Evolutionary conservation across 2,797 vertebrate species (phyloP).

Genomic region (Hylomyscus alleni): DNA sequence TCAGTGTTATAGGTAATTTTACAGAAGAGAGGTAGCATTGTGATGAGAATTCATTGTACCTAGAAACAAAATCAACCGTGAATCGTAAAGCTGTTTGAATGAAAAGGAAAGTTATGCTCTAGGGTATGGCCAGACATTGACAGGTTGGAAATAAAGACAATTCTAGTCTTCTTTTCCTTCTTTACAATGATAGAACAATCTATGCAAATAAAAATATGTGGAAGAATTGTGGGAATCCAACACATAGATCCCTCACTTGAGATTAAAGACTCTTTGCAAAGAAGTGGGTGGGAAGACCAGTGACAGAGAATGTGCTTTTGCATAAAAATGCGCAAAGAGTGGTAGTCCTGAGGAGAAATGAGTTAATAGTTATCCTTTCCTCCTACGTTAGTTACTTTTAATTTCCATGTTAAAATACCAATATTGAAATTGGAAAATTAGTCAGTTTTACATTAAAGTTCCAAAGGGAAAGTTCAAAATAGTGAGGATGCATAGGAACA

Average conservation of each 20-base stretch:
- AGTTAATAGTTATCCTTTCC: not conserved
- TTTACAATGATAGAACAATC: not conserved
- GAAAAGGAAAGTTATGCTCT: not conserved
- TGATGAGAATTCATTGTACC: not conserved
- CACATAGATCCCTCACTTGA: not conserved
- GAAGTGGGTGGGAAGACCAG: not conserved
- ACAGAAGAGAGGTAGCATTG: not conserved
- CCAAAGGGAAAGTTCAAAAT: too few relatives aligned
- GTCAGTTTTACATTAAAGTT: not conserved
- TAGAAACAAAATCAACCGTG: not conserved
- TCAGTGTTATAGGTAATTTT: not conserved
- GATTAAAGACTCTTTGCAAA: not conserved
- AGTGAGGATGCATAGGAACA: too few relatives aligned
- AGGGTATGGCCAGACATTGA: not conserved
- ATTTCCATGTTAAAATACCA: not conserved
- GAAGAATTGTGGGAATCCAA: not conserved
- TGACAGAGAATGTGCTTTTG: not conserved
- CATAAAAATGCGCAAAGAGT: not conserved
- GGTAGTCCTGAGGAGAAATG: not conserved
- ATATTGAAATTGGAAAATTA: not conserved
- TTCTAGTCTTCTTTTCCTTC: not conserved
- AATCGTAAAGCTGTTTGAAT: not conserved
- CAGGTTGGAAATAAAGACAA: not conserved
- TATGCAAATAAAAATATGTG: not conserved
- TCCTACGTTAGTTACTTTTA: not conserved